phyloP scores from a whole-genome alignment of 2,888 invertebrate genomes.

The Habroteleia sp. region DNA sequence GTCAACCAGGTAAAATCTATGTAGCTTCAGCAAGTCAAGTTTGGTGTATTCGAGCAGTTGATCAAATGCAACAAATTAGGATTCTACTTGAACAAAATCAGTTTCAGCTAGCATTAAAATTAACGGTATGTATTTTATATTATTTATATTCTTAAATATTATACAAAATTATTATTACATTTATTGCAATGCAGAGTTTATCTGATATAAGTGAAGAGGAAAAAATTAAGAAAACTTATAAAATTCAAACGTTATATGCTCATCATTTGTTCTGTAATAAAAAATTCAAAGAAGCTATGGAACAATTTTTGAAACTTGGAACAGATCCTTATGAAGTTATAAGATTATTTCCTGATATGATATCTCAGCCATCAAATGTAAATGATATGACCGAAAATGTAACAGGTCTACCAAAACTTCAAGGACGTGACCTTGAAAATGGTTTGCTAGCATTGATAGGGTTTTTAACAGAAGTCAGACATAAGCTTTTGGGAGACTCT shows the following conservation, averaged over 20 bases:
- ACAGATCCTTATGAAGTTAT: conserved; percentile 98
- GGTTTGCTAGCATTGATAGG: conserved; percentile 94
- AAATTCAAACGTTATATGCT: conserved; percentile 95
- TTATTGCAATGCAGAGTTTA: too few species aligned
- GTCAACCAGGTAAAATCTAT: conserved; percentile 90
- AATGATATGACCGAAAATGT: conserved; percentile 78
- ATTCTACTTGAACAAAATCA: conserved; percentile 93
- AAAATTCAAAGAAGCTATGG: conserved; percentile 94
- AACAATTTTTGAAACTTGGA: conserved; percentile 92
- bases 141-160: conserved; percentile 2
- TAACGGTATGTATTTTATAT: conserved; percentile 86
- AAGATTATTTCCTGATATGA: conserved; percentile 94
- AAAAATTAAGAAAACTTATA: conserved; percentile 89
- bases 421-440: conserved; percentile 92
- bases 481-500: conserved; percentile 81
- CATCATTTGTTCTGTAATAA: conserved; percentile 94
- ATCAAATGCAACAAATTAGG: conserved; percentile 91
- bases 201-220: conserved; percentile 91
- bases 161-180: too few species aligned
- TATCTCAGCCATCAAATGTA: conserved; percentile 83
- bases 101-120: conserved; percentile 92
- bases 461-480: conserved; percentile 91
- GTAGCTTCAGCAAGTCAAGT: conserved; percentile 93
- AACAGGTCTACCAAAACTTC: conserved; percentile 84
- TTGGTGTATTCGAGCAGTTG: conserved; percentile 92